Conservation (phyloP, 2,113 vertebrate genomes). For the Oxyruncus cristatus region DNA sequence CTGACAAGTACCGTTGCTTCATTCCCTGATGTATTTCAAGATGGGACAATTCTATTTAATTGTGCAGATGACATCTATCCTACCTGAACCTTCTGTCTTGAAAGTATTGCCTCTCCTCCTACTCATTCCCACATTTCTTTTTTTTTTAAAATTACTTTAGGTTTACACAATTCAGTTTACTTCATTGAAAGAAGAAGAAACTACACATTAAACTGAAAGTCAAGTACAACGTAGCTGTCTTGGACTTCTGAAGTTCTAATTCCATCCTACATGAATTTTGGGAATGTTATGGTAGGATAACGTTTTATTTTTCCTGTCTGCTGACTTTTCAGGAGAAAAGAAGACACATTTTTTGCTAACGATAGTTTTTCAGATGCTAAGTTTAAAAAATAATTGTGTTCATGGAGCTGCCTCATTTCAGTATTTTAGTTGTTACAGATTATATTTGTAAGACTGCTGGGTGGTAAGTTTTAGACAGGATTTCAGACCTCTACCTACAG, state of each 20-base stretch:
- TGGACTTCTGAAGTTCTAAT: background rate
- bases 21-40: background rate
- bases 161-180: background rate
- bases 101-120: background rate
- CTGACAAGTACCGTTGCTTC: background rate
- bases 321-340: background rate
- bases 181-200: background rate
- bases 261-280: background rate
- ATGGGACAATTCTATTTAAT: background rate
- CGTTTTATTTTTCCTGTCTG: background rate
- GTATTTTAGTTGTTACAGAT: background rate
- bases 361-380: background rate
- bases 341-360: background rate
- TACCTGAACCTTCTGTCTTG: background rate
- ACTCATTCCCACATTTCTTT: background rate
- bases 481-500: background rate
- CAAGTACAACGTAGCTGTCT: accelerated
- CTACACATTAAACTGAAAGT: background rate
- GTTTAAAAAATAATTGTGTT: background rate
- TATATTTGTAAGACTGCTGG: background rate
- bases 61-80: background rate
- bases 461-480: background rate
- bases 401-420: background rate
- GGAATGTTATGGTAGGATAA: background rate
- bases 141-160: background rate